Evolutionary conservation across 2,113 vertebrate genomes (phyloP), one percentile per base, ranked within the genome.

Genomic region (Leptobrachium leishanense): DNA sequence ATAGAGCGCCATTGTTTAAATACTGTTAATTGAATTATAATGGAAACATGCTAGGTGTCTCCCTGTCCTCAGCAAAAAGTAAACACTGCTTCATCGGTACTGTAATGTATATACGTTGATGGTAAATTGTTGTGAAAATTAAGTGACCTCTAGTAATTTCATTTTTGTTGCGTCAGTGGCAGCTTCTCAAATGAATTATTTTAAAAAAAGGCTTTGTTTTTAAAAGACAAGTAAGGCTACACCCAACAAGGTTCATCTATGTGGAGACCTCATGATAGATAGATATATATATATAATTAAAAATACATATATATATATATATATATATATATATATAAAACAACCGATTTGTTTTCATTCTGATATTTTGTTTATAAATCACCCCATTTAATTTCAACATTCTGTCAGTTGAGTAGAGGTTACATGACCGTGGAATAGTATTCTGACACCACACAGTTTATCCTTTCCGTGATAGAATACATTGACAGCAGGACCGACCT

Each of bases 1-100:
- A 98, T 93, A 95, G 95, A 97, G 93, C 96, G 95, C 92, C 94
- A 94, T 97, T 92, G 95, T 97, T 97, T 95, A 94, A 94, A 90
- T 50, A 92, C 93, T 91, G 94, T 96, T 94, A 93, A 92, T 94
- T 94, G 93, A 95, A 95, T 93, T 94, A 94, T 93, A 83, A 96
- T 95, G 88, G 89, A 92, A 88, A 90, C 85, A 88, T 89, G 87
- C 88, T 93, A 89, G 93, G 92, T 92, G 94, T 95, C 92, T 94
- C 94, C 93, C 93, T 95, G 93, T 96, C 93, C 91, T 92, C 95
- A 93, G 93, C 95, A 93, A 94, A 95, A 89, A 92, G 91, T 92
- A 93, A 95, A 93, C 91, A 92, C 95, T 90, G 95, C 95, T 97
- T 97, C 93, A 93, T 95, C 95, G 8, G 46, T 50, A 93, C 95